Conservation (phyloP, 2,113 vertebrate species). For the Pollimyrus isidori region DNA sequence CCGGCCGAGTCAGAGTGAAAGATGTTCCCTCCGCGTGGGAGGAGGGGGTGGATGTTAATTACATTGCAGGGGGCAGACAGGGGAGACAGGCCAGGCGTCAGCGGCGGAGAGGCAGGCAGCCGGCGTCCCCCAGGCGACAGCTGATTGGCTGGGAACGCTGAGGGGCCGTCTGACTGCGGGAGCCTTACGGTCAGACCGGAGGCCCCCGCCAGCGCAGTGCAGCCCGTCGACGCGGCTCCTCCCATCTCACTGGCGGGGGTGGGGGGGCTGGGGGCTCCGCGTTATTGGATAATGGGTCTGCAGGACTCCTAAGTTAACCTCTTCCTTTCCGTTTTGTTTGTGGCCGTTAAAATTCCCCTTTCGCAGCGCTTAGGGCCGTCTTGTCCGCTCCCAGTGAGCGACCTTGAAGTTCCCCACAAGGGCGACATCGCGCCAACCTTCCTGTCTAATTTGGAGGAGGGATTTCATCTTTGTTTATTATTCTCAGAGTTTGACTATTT, state of each 20-base stretch:
- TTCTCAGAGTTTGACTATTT: background rate
- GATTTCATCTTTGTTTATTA: background rate
- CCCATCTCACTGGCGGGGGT: background rate
- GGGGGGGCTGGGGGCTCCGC: background rate
- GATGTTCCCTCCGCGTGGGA: conserved; percentile 52
- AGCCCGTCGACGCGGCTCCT: background rate
- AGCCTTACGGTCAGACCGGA: conserved; percentile 67
- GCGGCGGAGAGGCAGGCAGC: conserved; percentile 28
- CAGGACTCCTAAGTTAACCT: conserved; percentile 8
- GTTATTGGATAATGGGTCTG: conserved; percentile 1
- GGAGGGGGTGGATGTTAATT: conserved; percentile 53
- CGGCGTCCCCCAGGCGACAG: conserved; percentile 27
- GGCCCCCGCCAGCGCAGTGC: conserved; percentile 59
- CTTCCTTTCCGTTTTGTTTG: background rate
- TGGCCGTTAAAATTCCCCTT: background rate
- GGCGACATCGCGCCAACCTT: background rate
- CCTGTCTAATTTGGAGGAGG: background rate
- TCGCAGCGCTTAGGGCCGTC: background rate
- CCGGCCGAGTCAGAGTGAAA: conserved; percentile 48
- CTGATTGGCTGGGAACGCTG: conserved; percentile 56
- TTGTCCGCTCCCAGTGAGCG: background rate
- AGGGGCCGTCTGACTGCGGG: conserved; percentile 66
- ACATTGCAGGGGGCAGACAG: conserved; percentile 72
- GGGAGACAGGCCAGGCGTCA: conserved; percentile 55
- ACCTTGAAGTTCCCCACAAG: background rate